phyloP scores from a whole-genome alignment of 2,797 vertebrate genomes.

The Ficedula albicollis region DNA sequence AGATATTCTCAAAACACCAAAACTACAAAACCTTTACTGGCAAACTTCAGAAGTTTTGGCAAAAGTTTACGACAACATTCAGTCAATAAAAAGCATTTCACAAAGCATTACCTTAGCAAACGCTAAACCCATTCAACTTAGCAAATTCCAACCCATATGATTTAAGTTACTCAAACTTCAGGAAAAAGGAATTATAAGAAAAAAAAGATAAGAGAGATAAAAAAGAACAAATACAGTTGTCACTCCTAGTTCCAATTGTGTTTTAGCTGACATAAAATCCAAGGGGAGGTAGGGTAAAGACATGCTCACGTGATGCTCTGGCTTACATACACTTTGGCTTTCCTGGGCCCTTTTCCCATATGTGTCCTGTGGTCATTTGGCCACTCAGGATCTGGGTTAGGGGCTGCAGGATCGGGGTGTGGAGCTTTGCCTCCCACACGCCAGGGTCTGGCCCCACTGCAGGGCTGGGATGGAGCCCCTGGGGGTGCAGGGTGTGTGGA shows the following conservation, averaged over 20 bases:
- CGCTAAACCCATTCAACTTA: not conserved
- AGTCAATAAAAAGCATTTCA: not conserved
- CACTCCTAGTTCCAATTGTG: not conserved
- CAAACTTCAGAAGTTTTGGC: not conserved
- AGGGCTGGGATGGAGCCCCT: not conserved
- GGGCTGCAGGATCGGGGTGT: not conserved
- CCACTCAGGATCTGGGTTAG: not conserved
- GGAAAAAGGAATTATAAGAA: not conserved
- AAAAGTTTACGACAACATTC: not conserved
- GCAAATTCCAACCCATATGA: not conserved
- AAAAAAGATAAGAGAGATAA: too few species aligned
- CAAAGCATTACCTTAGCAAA: not conserved
- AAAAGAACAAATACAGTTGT: not conserved
- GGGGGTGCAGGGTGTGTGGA: too few species aligned
- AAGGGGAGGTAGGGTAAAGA: not conserved
- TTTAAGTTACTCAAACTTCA: not conserved
- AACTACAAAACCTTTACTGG: not conserved
- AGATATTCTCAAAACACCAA: not conserved
- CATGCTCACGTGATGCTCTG: rapidly evolving
- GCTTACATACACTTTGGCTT: not conserved
- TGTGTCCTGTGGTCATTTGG: not conserved
- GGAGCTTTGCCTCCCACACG: not conserved
- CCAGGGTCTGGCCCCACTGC: not conserved
- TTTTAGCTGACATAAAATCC: not conserved
- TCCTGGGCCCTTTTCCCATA: not conserved